A percentile compares a stretch with the other conserved stretches of the same genome.
phyloP scores from a whole-genome alignment of 2,113 vertebrate species.

The Stegastes partitus region DNA sequence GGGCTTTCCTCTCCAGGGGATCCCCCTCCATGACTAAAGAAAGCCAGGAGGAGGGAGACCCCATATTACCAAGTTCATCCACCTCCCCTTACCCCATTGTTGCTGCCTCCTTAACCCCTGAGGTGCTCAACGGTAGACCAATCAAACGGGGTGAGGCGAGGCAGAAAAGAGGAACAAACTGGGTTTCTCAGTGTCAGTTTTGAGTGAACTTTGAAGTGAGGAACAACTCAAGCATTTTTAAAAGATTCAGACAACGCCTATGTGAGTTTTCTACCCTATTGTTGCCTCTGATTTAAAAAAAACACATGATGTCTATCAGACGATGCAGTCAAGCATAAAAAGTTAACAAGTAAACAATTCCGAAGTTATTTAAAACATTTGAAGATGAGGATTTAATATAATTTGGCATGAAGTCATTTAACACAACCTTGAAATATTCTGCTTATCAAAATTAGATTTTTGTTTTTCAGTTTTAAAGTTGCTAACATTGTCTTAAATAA shows the following conservation, averaged over 20 bases:
- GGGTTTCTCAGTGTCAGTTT: too few relatives aligned
- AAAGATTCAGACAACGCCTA: neutral
- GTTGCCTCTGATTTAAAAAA: neutral
- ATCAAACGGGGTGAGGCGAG: neutral
- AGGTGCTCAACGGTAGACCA: conserved; percentile 25
- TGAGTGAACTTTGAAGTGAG: too few relatives aligned
- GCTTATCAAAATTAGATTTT: neutral
- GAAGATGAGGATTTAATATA: neutral
- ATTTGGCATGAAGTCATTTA: too few relatives aligned
- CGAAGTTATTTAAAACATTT: neutral
- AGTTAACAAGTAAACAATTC: neutral
- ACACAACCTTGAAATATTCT: neutral
- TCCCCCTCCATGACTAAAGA: conserved; percentile 71
- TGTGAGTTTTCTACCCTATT: neutral
- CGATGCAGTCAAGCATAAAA: neutral
- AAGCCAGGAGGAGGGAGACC: conserved; percentile 68
- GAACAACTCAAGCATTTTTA: neutral
- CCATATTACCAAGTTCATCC: conserved; percentile 55
- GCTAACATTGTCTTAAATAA: neutral
- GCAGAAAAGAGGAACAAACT: neutral
- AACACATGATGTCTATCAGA: too few relatives aligned
- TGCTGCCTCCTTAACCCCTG: conserved; percentile 12
- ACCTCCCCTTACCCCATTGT: conserved; percentile 25
- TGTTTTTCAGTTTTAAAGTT: neutral
- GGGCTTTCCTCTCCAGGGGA: conserved; percentile 66